phyloP scores from a whole-genome alignment of 2,797 vertebrate genomes.

The Myoxocephalus aenaeus region DNA sequence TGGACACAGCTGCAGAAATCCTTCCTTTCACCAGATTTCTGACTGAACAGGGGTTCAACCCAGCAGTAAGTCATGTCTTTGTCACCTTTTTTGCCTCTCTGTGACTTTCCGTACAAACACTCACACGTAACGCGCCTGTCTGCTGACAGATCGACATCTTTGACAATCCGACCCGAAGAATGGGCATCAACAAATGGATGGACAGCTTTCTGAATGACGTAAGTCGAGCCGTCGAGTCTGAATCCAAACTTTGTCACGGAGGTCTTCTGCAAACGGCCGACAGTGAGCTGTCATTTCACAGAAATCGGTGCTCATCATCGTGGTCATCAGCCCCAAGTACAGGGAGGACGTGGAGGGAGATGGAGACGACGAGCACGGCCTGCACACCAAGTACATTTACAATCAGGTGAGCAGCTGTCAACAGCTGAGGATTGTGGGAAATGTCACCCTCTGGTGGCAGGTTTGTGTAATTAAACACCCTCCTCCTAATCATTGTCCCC shows the following conservation, averaged over 20 bases:
- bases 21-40: conserved; percentile 90
- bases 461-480: background rate
- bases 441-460: conserved; percentile 30
- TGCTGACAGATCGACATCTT: conserved; percentile 93
- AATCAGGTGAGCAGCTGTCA: conserved; percentile 86
- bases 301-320: conserved; percentile 96
- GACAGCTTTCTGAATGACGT: conserved; percentile 93
- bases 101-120: background rate
- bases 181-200: conserved; percentile 96
- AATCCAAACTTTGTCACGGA: background rate
- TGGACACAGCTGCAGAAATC: conserved; percentile 89
- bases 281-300: conserved; percentile 64
- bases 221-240: conserved; percentile 68
- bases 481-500: background rate
- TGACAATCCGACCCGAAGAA: conserved; percentile 88
- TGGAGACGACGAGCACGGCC: conserved; percentile 91
- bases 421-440: background rate
- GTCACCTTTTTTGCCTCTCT: background rate
- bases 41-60: conserved; percentile 91
- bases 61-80: conserved; percentile 86
- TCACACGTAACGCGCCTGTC: background rate
- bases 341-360: conserved; percentile 93
- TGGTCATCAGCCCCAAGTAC: conserved; percentile 97
- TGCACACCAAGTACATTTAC: conserved; percentile 98
- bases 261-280: background rate